Percentiles rank a stretch among this genome's conserved stretches.
phyloP scores from a whole-genome alignment of 2,113 vertebrate species.

The Python bivittatus region DNA sequence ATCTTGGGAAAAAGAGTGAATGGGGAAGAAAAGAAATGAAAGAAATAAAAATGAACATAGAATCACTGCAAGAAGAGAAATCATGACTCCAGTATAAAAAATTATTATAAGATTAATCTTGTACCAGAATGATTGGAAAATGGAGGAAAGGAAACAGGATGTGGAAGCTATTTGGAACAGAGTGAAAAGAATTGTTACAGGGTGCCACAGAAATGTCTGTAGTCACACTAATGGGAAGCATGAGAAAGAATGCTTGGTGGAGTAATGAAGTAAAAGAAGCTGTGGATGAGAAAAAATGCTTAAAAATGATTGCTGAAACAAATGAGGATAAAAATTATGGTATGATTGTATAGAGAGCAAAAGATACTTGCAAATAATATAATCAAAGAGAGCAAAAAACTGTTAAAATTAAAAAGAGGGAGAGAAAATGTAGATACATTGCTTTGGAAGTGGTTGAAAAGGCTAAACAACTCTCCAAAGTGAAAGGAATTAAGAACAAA shows the following conservation, averaged over 20 bases:
- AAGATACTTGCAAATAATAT: background rate
- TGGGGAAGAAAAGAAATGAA: background rate
- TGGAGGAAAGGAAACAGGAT: background rate
- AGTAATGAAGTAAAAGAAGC: background rate
- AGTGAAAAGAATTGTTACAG: background rate
- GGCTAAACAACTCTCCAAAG: background rate
- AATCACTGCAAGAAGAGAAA: background rate
- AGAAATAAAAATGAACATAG: background rate
- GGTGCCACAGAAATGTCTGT: background rate
- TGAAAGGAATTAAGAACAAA: background rate
- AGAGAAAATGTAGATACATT: background rate
- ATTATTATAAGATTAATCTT: background rate
- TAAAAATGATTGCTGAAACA: background rate
- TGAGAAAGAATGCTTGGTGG: background rate
- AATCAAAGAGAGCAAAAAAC: background rate
- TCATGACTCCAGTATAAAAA: background rate
- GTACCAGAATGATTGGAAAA: background rate
- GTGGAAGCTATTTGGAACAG: background rate
- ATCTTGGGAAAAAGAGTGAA: background rate
- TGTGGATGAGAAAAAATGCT: background rate
- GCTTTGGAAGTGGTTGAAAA: background rate
- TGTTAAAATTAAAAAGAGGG: background rate
- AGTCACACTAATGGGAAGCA: background rate
- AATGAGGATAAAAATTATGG: background rate
- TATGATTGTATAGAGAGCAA: background rate